phyloP scores from a whole-genome alignment of 2,888 invertebrate species.

The Tortricodes alternella region DNA sequence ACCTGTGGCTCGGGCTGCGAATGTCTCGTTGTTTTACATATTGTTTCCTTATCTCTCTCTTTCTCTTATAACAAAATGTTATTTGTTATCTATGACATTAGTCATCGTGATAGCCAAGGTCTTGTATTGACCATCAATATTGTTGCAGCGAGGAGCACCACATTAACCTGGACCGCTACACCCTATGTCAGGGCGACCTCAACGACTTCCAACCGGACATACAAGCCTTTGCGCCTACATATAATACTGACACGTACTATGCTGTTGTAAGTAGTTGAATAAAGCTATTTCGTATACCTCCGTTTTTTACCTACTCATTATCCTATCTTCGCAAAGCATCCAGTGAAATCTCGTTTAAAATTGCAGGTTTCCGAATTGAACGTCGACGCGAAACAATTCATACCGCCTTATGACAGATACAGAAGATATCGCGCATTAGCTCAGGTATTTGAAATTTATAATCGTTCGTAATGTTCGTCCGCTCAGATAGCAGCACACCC shows the following conservation, averaged over 20 bases:
- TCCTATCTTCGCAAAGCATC: not conserved
- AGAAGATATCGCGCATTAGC: slow-evolving; percentile 57
- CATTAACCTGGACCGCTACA: slow-evolving; percentile 31
- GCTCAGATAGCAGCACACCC: no score
- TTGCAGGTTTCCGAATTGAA: slow-evolving; percentile 60
- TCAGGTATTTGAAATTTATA: slow-evolving; percentile 50
- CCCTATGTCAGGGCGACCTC: slow-evolving; percentile 10
- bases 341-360: slow-evolving; percentile 16
- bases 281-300: slow-evolving; percentile 12
- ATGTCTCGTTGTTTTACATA: no score
- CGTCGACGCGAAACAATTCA: slow-evolving; percentile 59
- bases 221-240: slow-evolving; percentile 29
- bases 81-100: no score
- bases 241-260: slow-evolving; percentile 27
- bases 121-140: not conserved
- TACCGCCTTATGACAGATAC: slow-evolving; percentile 71
- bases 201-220: slow-evolving; percentile 29
- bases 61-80: no score
- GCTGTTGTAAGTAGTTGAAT: slow-evolving; percentile 34
- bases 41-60: no score
- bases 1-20: no score
- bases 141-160: slow-evolving; percentile 35
- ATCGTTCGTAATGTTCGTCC: no score
- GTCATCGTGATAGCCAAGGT: no score
- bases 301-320: not conserved